Base-by-base conservation (phyloP, 2,888 invertebrate species). In the Merodon equestris region DNA sequence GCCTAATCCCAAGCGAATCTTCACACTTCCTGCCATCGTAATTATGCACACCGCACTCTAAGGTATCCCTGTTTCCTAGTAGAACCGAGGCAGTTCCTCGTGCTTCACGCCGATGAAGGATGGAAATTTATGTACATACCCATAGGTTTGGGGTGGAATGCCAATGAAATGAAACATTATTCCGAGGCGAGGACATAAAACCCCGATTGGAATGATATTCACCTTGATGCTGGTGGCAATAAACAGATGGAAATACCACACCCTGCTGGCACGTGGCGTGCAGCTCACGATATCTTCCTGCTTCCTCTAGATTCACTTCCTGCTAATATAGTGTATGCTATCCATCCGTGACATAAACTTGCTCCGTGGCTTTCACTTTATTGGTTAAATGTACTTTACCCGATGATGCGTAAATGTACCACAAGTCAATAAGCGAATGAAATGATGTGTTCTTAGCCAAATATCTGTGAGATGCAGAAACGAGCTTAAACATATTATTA, bases 111-210 rank as follows among this genome's bases (percentile, higher is more conserved):
- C 14, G 13, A 19, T 27, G 9, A n/a, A 48, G n/a, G 17, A 48
- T 60, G 36, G 13, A 60, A 60, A 60, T 60, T 60, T 48, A 60
- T 40, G 15, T 18, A 13, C 17, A n/a, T 17, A 17, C 48, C 38
- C 40, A 48, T 60, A 27, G 27, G 27, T 27, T 2, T 27, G 7
- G 27, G 36, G 42, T 67, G 9, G 56, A 67, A 57, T 67, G 15
- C 38, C 54, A 67, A 61, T 56, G 42, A 68, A 58, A 64, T 18
- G 56, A 44, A 56, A 50, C 15, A 36, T 53, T 68, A 50, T 67
- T 67, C 40, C 10, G 2, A 40, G 40, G 40, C n/a, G 10, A 40
- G n/a, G 10, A 40, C 40, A 40, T 40, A 7, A 27, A 27, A 7
- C 27, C 27, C 27, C 27, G 27, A 27, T 27, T 27, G 27, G 27